A percentile compares a stretch with the other conserved stretches of the same genome.
Evolutionary conservation across 2,888 invertebrate genomes (phyloP).

Genomic region (Congeria kusceri): DNA sequence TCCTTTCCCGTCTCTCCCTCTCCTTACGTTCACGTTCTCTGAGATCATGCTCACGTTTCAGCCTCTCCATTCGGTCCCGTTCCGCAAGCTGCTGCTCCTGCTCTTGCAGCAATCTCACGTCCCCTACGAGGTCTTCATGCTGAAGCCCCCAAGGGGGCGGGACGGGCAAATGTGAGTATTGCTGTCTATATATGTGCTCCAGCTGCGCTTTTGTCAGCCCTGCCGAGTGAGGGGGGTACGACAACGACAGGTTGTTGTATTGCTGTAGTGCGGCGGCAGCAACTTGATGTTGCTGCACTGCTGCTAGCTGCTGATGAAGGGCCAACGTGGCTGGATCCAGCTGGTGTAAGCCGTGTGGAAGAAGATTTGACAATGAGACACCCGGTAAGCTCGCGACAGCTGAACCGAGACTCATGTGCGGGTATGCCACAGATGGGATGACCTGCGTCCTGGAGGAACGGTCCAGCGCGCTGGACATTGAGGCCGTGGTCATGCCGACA

Average conservation of each 20-base stretch:
- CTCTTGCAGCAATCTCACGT: constrained; percentile 79
- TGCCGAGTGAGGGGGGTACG: constrained; percentile 62
- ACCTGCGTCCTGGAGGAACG: constrained; percentile 73
- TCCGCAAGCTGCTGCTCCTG: constrained; percentile 85
- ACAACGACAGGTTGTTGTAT: constrained; percentile 58
- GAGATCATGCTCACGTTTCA: constrained; percentile 77
- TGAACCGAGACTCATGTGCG: constrained; percentile 72
- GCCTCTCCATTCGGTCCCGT: constrained; percentile 86
- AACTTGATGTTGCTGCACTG: constrained; percentile 70
- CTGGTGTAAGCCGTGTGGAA: constrained; percentile 66
- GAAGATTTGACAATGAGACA: constrained; percentile 53
- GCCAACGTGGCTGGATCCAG: constrained; percentile 72
- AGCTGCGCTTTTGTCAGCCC: constrained; percentile 75
- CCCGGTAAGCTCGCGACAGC: constrained; percentile 31
- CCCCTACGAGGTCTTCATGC: constrained; percentile 79
- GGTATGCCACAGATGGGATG: constrained; percentile 69
- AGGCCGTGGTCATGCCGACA: constrained; percentile 59
- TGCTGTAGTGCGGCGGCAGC: constrained; percentile 45
- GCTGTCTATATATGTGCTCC: constrained; percentile 84
- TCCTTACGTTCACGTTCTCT: constrained; percentile 66
- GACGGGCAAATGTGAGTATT: constrained; percentile 80
- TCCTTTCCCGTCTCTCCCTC: constrained; percentile 70
- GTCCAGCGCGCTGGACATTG: constrained; percentile 54
- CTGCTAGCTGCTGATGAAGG: constrained; percentile 73
- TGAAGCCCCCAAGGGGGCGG: constrained; percentile 82